Evolutionary conservation across 2,113 vertebrate species (phyloP).

Genomic region (Tichodroma muraria): DNA sequence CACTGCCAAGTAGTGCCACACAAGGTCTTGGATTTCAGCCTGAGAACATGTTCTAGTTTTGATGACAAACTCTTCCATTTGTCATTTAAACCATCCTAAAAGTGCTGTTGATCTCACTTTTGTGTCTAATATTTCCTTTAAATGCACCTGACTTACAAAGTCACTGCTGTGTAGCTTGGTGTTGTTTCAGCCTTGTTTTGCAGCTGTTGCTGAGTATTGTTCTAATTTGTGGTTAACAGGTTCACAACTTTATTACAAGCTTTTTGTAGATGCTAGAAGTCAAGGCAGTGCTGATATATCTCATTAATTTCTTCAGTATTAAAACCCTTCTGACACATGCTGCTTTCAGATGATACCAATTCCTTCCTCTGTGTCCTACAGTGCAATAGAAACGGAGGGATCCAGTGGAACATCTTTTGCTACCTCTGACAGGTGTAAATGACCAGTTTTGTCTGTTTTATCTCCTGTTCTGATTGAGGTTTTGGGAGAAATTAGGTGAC

Average conservation of each 20-base stretch:
- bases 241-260: background rate
- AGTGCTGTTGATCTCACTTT: background rate
- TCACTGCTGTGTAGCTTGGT: background rate
- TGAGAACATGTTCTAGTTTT: background rate
- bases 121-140: background rate
- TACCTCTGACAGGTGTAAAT: background rate
- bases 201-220: background rate
- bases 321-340: background rate
- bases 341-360: background rate
- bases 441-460: background rate
- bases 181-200: background rate
- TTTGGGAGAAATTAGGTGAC: background rate
- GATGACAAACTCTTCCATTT: background rate
- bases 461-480: background rate
- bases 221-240: background rate
- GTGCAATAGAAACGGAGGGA: background rate
- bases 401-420: rapidly evolving
- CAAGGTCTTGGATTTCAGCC: background rate
- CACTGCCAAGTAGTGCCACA: background rate
- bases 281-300: background rate
- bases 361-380: background rate
- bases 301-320: background rate
- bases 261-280: background rate
- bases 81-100: background rate
- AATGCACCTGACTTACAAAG: background rate